A percentile compares a stretch with the other conserved stretches of the same genome.
phyloP scores from a whole-genome alignment of 1,140 invertebrate genomes.

The Bursaphelenchus mucronatus region DNA sequence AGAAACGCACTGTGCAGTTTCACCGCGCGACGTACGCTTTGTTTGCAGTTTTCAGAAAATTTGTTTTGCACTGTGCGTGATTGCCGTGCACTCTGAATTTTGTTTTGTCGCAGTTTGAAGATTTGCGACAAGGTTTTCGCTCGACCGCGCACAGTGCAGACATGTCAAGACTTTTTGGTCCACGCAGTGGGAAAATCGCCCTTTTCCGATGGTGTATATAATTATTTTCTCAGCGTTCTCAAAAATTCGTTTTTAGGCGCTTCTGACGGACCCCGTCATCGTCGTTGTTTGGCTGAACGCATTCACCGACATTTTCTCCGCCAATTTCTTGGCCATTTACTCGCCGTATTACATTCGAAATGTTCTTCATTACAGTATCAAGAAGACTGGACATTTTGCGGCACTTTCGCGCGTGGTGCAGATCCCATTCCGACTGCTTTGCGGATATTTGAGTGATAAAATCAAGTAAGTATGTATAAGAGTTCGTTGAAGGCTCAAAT shows the following conservation, averaged over 20 bases:
- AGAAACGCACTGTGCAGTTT: too few species aligned
- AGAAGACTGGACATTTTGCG: slow-evolving; percentile 22
- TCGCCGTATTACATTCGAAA: slow-evolving; percentile 28
- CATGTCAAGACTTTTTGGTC: too few species aligned
- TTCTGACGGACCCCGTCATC: slow-evolving; percentile 20
- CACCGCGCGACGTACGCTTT: too few species aligned
- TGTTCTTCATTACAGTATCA: slow-evolving; percentile 21
- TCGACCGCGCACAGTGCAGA: too few species aligned
- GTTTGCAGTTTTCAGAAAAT: too few species aligned
- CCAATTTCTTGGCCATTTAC: slow-evolving; percentile 27
- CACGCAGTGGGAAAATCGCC: neutral
- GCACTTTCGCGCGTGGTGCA: slow-evolving; percentile 16
- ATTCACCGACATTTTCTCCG: slow-evolving; percentile 19
- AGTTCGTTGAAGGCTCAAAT: neutral
- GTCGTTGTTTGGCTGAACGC: slow-evolving; percentile 26
- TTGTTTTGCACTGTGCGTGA: too few species aligned
- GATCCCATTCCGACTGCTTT: slow-evolving; percentile 12
- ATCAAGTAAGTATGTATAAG: slow-evolving; percentile 15
- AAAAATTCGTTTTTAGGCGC: slow-evolving; percentile 2
- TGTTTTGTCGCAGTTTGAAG: too few species aligned
- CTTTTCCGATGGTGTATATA: neutral
- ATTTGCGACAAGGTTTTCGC: too few species aligned
- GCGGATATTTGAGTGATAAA: slow-evolving; percentile 22
- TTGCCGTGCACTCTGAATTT: too few species aligned
- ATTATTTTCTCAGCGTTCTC: too few species aligned